Conservation (phyloP, 1,140 invertebrate species). For the Spodoptera litura region DNA sequence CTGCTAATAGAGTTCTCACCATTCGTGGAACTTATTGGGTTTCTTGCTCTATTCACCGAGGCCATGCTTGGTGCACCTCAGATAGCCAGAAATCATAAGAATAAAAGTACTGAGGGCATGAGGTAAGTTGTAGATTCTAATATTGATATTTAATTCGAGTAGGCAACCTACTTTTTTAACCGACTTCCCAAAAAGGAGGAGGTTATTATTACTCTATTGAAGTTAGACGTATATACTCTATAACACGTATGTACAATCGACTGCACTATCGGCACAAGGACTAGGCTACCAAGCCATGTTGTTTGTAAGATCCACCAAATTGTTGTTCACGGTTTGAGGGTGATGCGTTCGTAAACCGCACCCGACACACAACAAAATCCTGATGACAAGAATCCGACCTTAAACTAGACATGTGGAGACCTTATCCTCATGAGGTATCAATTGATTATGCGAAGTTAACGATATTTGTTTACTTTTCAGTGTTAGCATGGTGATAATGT, state of each 20-base stretch:
- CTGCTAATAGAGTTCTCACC: conserved; percentile 92
- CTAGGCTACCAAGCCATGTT: too few relatives aligned
- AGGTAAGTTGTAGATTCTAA: conserved; percentile 88
- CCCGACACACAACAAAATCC: too few relatives aligned
- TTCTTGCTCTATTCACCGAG: conserved; percentile 97
- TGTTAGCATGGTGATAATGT: conserved; percentile 97
- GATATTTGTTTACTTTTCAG: conserved; percentile 86
- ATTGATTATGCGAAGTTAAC: neutral
- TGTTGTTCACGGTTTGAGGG: too few relatives aligned
- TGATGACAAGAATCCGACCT: too few relatives aligned
- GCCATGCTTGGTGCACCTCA: conserved; percentile 98
- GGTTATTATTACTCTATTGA: neutral
- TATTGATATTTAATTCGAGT: conserved; percentile 19
- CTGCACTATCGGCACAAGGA: too few relatives aligned
- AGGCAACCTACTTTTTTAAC: neutral
- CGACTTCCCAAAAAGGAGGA: too few relatives aligned
- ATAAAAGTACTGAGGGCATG: conserved; percentile 98
- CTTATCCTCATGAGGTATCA: too few relatives aligned
- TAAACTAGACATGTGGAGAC: neutral
- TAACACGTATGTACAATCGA: too few relatives aligned
- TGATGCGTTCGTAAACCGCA: too few relatives aligned
- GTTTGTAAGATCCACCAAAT: too few relatives aligned
- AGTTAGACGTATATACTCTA: neutral
- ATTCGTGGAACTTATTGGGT: conserved; percentile 96
- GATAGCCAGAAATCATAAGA: conserved; percentile 94